Conservation (phyloP, 2,888 invertebrate genomes). For the Dynastes grantii region DNA sequence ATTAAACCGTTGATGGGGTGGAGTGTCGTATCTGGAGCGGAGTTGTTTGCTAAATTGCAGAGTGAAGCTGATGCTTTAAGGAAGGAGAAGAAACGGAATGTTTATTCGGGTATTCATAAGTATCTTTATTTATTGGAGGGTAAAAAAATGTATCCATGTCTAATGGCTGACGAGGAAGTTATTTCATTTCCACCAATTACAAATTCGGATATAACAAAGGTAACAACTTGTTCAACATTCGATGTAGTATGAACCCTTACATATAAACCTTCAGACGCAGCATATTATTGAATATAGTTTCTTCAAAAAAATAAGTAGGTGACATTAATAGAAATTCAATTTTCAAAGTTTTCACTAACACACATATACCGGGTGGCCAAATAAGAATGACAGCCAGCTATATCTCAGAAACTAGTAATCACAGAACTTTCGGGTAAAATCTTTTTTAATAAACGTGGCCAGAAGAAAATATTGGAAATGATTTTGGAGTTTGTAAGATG, state of each 20-base stretch:
- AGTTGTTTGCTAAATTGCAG: slow-evolving; percentile 79
- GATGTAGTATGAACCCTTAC: too few relatives aligned
- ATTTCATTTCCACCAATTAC: slow-evolving; percentile 92
- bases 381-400: too few relatives aligned
- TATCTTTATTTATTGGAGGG: slow-evolving; percentile 86
- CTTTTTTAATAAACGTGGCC: too few relatives aligned
- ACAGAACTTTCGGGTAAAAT: too few relatives aligned
- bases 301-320: too few relatives aligned
- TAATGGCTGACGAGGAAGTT: slow-evolving; percentile 78
- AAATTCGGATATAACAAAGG: slow-evolving; percentile 87
- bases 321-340: too few relatives aligned
- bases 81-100: slow-evolving; percentile 88
- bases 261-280: too few relatives aligned
- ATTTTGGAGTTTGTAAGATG: too few relatives aligned
- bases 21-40: slow-evolving; percentile 77
- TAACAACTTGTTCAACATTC: slow-evolving; percentile 62
- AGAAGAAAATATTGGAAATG: too few relatives aligned
- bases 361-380: too few relatives aligned
- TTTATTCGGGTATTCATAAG: slow-evolving; percentile 88
- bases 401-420: too few relatives aligned
- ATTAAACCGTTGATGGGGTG: slow-evolving; percentile 79
- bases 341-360: too few relatives aligned
- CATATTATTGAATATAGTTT: background rate
- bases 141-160: slow-evolving; percentile 81
- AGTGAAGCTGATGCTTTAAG: slow-evolving; percentile 85